phyloP scores from a whole-genome alignment of 2,797 vertebrate species.

The Carduelis carduelis region DNA sequence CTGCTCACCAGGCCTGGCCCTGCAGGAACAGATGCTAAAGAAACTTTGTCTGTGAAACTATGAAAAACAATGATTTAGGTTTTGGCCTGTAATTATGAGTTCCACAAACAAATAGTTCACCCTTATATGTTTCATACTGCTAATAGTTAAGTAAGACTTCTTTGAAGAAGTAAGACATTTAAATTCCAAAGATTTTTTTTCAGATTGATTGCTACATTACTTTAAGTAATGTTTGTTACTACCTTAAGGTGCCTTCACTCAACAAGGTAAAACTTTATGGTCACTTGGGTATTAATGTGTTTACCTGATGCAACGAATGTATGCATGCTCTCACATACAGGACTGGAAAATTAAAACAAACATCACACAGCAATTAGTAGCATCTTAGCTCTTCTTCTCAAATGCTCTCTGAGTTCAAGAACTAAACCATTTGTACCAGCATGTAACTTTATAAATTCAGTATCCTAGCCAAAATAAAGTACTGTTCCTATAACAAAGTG shows the following conservation, averaged over 20 bases:
- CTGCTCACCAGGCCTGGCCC: fast-evolving
- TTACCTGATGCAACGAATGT: background rate
- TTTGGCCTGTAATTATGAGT: background rate
- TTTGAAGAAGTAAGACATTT: background rate
- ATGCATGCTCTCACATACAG: background rate
- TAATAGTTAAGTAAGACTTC: background rate
- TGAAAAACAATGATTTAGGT: background rate
- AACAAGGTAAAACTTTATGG: background rate
- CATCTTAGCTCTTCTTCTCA: background rate
- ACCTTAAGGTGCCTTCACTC: background rate
- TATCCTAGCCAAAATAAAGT: background rate
- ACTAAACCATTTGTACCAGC: background rate
- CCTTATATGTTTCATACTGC: background rate
- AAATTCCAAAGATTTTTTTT: background rate
- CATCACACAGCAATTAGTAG: background rate
- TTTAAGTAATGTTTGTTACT: background rate
- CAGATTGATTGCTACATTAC: background rate
- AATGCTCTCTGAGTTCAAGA: background rate
- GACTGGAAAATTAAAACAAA: background rate
- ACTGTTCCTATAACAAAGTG: background rate
- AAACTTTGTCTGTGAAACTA: background rate
- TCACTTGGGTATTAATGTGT: background rate
- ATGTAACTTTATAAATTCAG: background rate
- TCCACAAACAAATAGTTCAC: background rate
- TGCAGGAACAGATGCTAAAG: background rate